Conservation (phyloP, 2,113 vertebrate genomes). For the Cyphomyrus plagiostoma region DNA sequence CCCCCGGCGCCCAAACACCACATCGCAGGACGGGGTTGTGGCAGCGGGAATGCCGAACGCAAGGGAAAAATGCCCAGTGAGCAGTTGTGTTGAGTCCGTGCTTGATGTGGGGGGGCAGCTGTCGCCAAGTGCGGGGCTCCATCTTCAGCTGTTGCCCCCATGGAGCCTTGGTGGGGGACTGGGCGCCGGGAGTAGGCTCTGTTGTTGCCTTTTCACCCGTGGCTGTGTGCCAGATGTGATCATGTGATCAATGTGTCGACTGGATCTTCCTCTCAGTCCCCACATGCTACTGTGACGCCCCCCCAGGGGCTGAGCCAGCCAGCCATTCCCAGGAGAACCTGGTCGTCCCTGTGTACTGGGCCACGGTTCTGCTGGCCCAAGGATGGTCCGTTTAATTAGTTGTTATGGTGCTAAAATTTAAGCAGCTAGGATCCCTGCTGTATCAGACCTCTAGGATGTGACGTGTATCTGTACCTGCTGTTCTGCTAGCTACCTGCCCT, state of each 20-base stretch:
- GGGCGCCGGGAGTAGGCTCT: conserved; percentile 42
- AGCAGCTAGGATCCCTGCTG: neutral
- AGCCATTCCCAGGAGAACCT: neutral
- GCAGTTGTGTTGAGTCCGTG: conserved; percentile 48
- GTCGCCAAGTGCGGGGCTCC: neutral
- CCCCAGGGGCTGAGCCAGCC: neutral
- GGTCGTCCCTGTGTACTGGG: neutral
- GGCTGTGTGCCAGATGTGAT: neutral
- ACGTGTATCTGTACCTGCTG: neutral
- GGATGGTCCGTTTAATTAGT: neutral
- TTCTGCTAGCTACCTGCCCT: neutral
- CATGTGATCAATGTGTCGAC: conserved; percentile 5
- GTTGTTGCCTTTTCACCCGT: conserved; percentile 50
- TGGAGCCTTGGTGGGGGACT: neutral
- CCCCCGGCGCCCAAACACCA: neutral
- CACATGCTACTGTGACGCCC: neutral
- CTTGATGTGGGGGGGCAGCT: conserved; percentile 72
- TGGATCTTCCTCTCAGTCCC: neutral
- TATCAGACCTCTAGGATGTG: neutral
- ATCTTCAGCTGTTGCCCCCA: conserved; percentile 60
- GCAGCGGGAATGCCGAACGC: neutral
- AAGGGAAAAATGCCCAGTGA: conserved; percentile 8
- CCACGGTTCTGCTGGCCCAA: neutral
- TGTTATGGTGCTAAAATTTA: neutral
- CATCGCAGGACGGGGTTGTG: neutral